Evolutionary conservation across 2,113 vertebrate species (phyloP).

Genomic region (Apaloderma vittatum): DNA sequence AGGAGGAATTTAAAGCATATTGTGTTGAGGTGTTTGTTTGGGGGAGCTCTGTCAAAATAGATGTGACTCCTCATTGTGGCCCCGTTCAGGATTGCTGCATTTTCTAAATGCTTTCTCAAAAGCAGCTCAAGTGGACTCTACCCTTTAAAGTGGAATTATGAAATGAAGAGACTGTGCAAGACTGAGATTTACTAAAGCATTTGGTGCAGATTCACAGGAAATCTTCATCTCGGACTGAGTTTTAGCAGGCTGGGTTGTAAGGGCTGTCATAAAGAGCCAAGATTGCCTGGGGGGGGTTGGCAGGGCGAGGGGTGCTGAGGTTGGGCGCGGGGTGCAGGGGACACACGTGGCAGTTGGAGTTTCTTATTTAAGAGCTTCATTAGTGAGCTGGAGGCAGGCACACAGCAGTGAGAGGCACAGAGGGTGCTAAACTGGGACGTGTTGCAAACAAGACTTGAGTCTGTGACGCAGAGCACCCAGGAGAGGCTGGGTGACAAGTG

Average conservation of each 20-base stretch:
- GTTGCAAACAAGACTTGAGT: accelerated
- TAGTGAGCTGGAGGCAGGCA: neutral
- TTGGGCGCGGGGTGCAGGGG: neutral
- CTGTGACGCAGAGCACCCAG: accelerated
- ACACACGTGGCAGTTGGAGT: accelerated
- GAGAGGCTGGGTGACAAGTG: neutral
- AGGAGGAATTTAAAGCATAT: neutral
- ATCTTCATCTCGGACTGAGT: neutral
- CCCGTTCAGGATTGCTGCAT: neutral
- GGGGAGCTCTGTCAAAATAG: neutral
- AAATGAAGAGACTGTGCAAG: neutral
- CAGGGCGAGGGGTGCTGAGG: neutral
- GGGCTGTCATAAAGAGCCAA: neutral
- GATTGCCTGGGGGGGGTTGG: neutral
- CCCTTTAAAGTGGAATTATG: neutral
- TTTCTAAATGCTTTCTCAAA: neutral
- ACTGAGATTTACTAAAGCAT: neutral
- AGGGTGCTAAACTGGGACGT: neutral
- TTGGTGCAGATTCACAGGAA: neutral
- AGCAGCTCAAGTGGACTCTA: neutral
- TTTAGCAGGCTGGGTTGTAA: neutral
- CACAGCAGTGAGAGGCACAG: neutral
- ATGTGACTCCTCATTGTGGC: neutral
- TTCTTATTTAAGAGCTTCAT: neutral
- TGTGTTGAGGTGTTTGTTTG: neutral